Evolutionary conservation across 2,888 invertebrate genomes (phyloP), one percentile per base, ranked within the genome.

Genomic region (Eledona agricola): DNA sequence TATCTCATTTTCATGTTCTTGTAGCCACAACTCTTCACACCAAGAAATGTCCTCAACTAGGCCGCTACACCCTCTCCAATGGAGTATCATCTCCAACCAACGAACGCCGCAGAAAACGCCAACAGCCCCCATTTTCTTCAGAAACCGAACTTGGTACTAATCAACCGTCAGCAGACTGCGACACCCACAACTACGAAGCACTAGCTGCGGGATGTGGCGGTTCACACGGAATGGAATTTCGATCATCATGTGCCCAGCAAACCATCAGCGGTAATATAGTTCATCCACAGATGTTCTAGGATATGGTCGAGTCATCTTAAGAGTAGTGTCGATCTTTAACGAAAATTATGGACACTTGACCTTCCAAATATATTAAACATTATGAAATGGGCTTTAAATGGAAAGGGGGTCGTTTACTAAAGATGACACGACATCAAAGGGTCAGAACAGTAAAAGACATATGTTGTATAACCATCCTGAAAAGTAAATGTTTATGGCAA

Each of bases 1-100:
- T n/a, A n/a, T n/a, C n/a, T n/a, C n/a, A 11, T 13, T 79, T 78
- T 0, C 75, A n/a, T n/a, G n/a, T n/a, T n/a, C n/a, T n/a, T n/a
- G n/a, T n/a, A 88, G 88, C 87, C 0, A 81, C 86, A 0, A 78
- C 80, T 0, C 75, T 86, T 32, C 79, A 80, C 55, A 80, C 84
- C 25, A 82, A 81, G 63, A 83, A 83, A 31, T 89, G 89, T 67
- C 88, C 89, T 0, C 83, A 86, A 61, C 73, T 84, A 23, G 89
- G 89, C 0, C 78, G 87, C 2, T 89, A 87, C 72, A 80, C 81
- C 0, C 80, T 87, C 1, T 68, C 81, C 17, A 60, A 61, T n/a
- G 54, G 26, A 32, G 28, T 47, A 16, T 20, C 57, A 1, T 53
- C 56, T 1, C 28, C 61, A 6, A 26, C 6, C 12, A 50, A 46